phyloP scores from a whole-genome alignment of 2,888 invertebrate genomes.

The Xestia rhomboidea region DNA sequence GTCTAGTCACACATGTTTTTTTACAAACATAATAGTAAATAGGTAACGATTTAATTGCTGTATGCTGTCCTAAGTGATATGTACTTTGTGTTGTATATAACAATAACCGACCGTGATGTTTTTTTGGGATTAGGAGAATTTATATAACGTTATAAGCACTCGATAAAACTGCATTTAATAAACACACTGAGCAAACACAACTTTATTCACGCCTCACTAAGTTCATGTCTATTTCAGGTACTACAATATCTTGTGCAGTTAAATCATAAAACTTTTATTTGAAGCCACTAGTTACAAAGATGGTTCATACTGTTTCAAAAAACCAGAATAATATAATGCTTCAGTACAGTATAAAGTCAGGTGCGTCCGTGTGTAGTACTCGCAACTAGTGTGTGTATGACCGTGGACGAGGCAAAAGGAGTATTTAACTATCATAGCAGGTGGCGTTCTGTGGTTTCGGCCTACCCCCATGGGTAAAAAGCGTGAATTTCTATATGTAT shows the following conservation, averaged over 20 bases:
- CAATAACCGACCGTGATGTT: not conserved
- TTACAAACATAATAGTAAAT: not conserved
- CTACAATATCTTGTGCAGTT: not conserved
- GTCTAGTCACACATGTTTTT: not conserved
- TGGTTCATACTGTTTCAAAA: not conserved
- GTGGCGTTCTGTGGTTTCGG: no score
- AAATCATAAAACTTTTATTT: not conserved
- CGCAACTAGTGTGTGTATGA: no score
- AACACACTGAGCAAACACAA: not conserved
- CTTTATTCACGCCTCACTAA: constrained; percentile 27
- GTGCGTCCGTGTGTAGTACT: not conserved
- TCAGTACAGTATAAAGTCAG: not conserved
- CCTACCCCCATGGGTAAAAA: no score
- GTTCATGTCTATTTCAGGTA: not conserved
- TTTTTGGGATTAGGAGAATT: not conserved
- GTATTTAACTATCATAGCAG: no score
- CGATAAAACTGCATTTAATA: not conserved
- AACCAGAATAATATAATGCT: not conserved
- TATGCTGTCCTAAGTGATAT: not conserved
- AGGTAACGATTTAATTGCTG: not conserved
- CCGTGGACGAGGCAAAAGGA: no score
- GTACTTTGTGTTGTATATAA: not conserved
- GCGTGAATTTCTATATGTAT: no score
- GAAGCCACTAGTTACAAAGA: not conserved
- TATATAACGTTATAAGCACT: constrained; percentile 4